Evolutionary conservation across 2,113 vertebrate species (phyloP), one percentile per base, ranked within the genome.

Genomic region (Aegithalos caudatus): DNA sequence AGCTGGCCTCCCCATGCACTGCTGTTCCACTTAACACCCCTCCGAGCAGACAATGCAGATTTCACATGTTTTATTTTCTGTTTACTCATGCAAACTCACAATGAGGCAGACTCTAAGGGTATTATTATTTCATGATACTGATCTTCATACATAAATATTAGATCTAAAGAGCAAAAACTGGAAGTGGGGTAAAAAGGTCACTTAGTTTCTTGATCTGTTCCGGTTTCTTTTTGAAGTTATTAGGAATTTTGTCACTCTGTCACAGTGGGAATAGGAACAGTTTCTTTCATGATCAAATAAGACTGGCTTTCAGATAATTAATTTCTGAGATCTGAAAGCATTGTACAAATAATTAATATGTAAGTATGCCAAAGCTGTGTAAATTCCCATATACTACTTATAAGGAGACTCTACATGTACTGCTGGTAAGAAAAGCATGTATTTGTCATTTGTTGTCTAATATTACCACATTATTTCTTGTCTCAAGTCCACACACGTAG

Each of bases 1-100:
- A 91, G 56, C 45, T 17, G 8, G 22, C 22, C 64, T 78, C 2
- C 2, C 24, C 23, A 25, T 0, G 0, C 0, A 2, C 12, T 72
- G 50, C 28, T 72, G 8, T 48, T 78, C 20, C 4, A 0, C 47
- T 79, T 76, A 72, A 8, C 33, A 40, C 1, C 5, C 15, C 11
- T 66, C 44, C n/a, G 28, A 90, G 18, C 2, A 6, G 40, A 56
- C 2, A 2, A n/a, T 37, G 48, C 0, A 5, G n/a, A 31, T 76
- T 88, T 88, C 29, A 70, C 12, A 10, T 13, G 3, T 77, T 95
- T 73, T 81, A 17, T 91, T 86, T 88, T 85, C 27, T 88, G 42
- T 82, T 89, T 61, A 61, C 18, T 76, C 50, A 40, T 23, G 71
- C 51, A 84, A 53, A 66, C 14, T 38, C n/a, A 23, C 33, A 3